Percentiles rank a stretch among this genome's conserved stretches.
These are phyloP conservation scores for Scolopax bukidnonensis DNA, from an alignment of 2,797 vertebrate genomes.

Conservation along the genomic window DNA sequence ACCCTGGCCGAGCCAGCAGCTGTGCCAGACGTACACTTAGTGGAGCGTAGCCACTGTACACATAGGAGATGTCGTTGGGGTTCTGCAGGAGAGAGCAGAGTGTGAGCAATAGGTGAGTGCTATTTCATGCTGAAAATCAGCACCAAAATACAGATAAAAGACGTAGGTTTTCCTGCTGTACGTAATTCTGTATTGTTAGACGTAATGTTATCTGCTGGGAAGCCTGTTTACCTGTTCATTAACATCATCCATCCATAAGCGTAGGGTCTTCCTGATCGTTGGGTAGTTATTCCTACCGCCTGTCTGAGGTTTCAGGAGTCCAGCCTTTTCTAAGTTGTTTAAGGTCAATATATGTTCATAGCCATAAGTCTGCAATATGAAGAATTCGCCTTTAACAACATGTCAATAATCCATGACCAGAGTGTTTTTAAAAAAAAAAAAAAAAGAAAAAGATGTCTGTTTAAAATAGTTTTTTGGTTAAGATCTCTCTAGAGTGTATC, in stretches of 20 bases:
- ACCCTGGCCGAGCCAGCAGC: constrained; percentile 91
- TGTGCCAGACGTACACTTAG: constrained; percentile 94
- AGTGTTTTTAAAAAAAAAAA: not conserved
- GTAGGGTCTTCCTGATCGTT: constrained; percentile 94
- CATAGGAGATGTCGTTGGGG: constrained; percentile 96
- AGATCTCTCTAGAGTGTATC: not conserved
- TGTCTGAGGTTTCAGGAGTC: constrained; percentile 88
- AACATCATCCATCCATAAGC: constrained; percentile 98
- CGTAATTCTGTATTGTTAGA: not conserved
- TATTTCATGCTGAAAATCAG: not conserved
- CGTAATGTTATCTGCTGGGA: accelerated
- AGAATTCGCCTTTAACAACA: not conserved
- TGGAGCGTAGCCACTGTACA: constrained; percentile 96
- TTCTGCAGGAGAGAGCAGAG: constrained; percentile 79
- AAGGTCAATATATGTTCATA: constrained; percentile 94
- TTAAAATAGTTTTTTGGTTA: not conserved
- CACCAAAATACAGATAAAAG: not conserved
- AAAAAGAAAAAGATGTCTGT: not conserved
- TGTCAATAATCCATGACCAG: not conserved
- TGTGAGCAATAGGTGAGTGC: not conserved
- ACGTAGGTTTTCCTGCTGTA: not conserved
- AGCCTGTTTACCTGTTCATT: constrained; percentile 87
- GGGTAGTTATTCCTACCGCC: constrained; percentile 93
- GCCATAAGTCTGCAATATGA: constrained; percentile 88
- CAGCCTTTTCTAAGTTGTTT: constrained; percentile 92